Base-by-base conservation (phyloP, 2,888 invertebrate species). In the Octonoba sinensis region DNA sequence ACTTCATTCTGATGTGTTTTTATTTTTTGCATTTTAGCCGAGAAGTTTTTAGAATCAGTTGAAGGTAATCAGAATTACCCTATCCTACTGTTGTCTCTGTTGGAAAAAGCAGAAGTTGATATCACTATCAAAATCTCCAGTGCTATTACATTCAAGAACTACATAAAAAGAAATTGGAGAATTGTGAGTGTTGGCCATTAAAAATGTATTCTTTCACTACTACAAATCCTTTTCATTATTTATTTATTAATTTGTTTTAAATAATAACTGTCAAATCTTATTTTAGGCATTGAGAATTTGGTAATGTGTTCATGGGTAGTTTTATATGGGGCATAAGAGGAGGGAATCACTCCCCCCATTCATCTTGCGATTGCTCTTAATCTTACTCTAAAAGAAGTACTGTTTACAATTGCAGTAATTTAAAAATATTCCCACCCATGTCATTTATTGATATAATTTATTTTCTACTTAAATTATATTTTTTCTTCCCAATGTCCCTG, bases 121-220 rank as follows among this genome's bases (percentile, higher is more conserved):
- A 90, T 93, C 87, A 94, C 94, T 1, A 94, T 97, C 77, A 91
- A 97, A 84, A 91, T 96, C 54, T 95, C 96, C 8, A 96, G 96
- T 24, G 94, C 98, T 13, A 93, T 99, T 82, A 94, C 95, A 0
- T 96, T 99, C 87, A 99, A 99, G 88, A 99, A 99, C 88, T 98
- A 94, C 88, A 92, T 98, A 24, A 98, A 97, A 89, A 91, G 97
- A 72, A 97, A 99, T 89, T 99, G 99, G 99, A 92, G 92, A 87
- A 91, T 93, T 87, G 95, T 95, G 90, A 91, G 92, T 91, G 15
- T 44, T 27, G 12, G n/a, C n/a, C n/a, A n/a, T n/a, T n/a, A n/a
- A n/a, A n/a, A n/a, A n/a, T n/a, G n/a, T n/a, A n/a, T n/a, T n/a
- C n/a, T n/a, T n/a, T n/a, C n/a, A n/a, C n/a, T n/a, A n/a, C n/a